Percentiles rank a stretch among this genome's conserved stretches.
Evolutionary conservation across 2,888 invertebrate species (phyloP).

Genomic region (Thymelicus sylvestris): DNA sequence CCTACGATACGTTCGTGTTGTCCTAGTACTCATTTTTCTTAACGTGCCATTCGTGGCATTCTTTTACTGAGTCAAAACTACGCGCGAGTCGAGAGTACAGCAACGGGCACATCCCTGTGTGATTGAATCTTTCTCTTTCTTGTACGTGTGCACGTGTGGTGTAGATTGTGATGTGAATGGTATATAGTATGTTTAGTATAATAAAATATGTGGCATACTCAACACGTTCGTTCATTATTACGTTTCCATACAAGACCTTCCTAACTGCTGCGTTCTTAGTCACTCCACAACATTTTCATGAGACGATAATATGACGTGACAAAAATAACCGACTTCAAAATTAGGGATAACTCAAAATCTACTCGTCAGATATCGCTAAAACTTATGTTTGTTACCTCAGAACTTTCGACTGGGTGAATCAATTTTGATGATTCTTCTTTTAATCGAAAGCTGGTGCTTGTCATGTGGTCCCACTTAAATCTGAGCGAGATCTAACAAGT

Average conservation of each 20-base stretch:
- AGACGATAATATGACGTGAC: constrained; percentile 30
- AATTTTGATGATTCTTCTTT: too few relatives aligned
- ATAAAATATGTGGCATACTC: background rate
- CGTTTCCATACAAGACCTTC: background rate
- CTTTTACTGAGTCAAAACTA: background rate
- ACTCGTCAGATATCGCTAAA: too few relatives aligned
- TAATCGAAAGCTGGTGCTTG: too few relatives aligned
- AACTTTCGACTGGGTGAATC: too few relatives aligned
- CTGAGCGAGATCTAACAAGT: too few relatives aligned
- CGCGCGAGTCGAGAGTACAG: too few relatives aligned
- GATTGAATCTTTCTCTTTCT: background rate
- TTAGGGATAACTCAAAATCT: too few relatives aligned
- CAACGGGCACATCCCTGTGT: background rate
- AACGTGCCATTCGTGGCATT: constrained; percentile 5
- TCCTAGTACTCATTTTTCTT: constrained; percentile 1
- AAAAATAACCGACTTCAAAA: too few relatives aligned
- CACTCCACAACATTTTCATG: constrained; percentile 26
- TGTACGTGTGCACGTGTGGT: background rate
- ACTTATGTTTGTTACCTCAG: too few relatives aligned
- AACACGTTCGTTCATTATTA: background rate
- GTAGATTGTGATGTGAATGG: too few relatives aligned
- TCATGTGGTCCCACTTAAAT: too few relatives aligned
- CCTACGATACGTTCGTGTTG: background rate
- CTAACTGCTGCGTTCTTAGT: constrained; percentile 22
- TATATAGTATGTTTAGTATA: too few relatives aligned